Base-by-base conservation (phyloP, 2,113 vertebrate species). In the Coreoperca whiteheadi region DNA sequence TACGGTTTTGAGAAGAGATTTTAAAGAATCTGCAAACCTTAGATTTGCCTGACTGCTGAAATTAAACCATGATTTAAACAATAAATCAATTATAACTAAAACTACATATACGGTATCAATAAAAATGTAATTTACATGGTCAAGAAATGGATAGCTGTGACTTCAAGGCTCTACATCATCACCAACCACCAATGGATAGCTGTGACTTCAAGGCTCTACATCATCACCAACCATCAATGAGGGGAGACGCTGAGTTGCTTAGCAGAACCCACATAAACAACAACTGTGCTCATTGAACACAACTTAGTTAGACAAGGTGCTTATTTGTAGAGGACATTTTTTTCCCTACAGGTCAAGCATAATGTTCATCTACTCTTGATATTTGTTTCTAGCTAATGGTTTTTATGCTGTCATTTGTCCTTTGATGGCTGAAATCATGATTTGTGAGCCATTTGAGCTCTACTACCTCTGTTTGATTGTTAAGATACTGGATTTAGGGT, bases 391-490 rank as follows among this genome's bases (percentile, higher is more conserved):
- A 3, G 14, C 14, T 34, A 1, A 39, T n/a, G 48, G n/a, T 34
- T 56, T 25, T 16, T 4, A 16, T 39, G 12, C 25, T 46, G 12
- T 67, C 4, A 7, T 21, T 0, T 0, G 28, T 68, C 8, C 56
- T 76, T 48, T 2, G n/a, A 97, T 97, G 97, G 92, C 94, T 48
- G 84, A 84, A 4, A 41, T 96, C 28, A 8, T 71, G 16, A 84
- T 96, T 41, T 97, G 95, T 91, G 95, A 96, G n/a, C 93, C 96
- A 0, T 88, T 39, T 2, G 91, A 94, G 8, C 96, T 98, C 53
- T 97, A 96, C 91, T 97, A 95, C 87, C 95, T 98, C 20, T 97
- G 94, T 79, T 87, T 98, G 86, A 85, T 97, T 71, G 97, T 97
- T 97, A 91, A 96, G 96, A 65, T 23, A 65, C 5, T 1, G 8